phyloP scores from a whole-genome alignment of 2,888 invertebrate genomes.

The Drosophila engyochracea region DNA sequence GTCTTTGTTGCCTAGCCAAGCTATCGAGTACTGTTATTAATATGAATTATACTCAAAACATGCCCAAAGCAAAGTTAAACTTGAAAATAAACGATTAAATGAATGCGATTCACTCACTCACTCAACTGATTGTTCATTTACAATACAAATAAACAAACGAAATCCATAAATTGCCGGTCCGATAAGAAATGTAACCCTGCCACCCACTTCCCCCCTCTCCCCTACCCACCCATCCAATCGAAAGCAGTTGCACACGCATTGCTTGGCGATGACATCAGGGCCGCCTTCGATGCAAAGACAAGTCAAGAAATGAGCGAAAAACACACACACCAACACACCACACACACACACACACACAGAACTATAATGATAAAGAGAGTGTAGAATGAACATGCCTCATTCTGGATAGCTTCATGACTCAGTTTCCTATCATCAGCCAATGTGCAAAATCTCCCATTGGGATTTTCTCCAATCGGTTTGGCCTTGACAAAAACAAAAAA shows the following conservation, averaged over 20 bases:
- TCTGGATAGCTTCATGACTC: not conserved
- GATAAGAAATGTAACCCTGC: constrained; percentile 36
- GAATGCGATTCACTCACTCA: constrained; percentile 9
- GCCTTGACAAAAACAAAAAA: not conserved
- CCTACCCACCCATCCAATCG: not conserved
- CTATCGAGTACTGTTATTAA: constrained; percentile 21
- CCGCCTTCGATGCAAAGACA: constrained; percentile 51
- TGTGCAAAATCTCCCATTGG: not conserved
- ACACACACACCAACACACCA: not conserved
- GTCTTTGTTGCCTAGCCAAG: constrained; percentile 27
- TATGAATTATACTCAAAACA: constrained; percentile 15
- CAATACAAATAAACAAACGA: constrained; percentile 36
- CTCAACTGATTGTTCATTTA: not conserved
- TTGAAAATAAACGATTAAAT: constrained; percentile 18
- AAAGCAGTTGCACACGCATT: constrained; percentile 59
- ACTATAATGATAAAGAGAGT: constrained; percentile 3
- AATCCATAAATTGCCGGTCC: constrained; percentile 31
- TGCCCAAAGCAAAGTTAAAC: constrained; percentile 10
- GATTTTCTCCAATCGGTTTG: not conserved
- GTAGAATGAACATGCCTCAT: not conserved
- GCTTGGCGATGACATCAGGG: constrained; percentile 70
- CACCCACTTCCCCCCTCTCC: not conserved
- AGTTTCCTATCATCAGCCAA: not conserved
- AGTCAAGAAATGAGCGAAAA: not conserved
- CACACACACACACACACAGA: constrained; percentile 4